These are phyloP conservation scores for Hemiscyllium ocellatum DNA, from an alignment of 2,113 vertebrate species.

Conservation along the genomic window DNA sequence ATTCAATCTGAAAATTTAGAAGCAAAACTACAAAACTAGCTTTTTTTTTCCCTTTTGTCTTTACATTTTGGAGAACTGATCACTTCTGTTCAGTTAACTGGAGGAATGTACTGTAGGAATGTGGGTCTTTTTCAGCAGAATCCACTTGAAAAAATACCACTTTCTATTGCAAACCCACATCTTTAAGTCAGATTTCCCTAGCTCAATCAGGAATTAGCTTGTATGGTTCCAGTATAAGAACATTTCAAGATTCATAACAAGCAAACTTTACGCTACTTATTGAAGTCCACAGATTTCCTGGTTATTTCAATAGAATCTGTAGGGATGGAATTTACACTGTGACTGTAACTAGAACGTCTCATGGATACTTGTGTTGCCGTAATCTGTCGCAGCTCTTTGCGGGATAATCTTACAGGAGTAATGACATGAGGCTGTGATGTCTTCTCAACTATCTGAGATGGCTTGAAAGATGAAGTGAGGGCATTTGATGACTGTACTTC, in stretches of 20 bases:
- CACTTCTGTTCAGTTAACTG: neutral
- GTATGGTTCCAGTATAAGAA: neutral
- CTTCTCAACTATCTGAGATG: conserved; percentile 43
- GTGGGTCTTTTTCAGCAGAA: neutral
- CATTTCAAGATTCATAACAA: neutral
- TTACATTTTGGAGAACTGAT: neutral
- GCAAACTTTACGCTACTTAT: conserved; percentile 44
- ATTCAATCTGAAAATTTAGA: neutral
- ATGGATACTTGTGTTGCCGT: conserved; percentile 54
- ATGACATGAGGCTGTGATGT: conserved; percentile 45
- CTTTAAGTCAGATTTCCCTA: too few relatives aligned
- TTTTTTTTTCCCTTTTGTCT: neutral
- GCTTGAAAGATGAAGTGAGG: conserved; percentile 39
- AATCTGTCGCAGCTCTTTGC: conserved; percentile 64
- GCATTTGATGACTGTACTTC: conserved; percentile 43
- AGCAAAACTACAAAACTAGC: neutral
- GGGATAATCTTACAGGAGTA: conserved; percentile 60
- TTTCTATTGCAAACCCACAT: neutral
- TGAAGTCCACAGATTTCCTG: conserved; percentile 51
- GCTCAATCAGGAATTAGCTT: neutral
- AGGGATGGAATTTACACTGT: conserved; percentile 50
- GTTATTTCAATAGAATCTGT: conserved; percentile 64
- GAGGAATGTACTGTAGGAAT: neutral
- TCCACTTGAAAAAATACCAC: neutral
- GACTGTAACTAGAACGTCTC: conserved; percentile 50